Percentiles rank a stretch among this genome's conserved stretches.
These are phyloP conservation scores for Lithobates pipiens DNA, from an alignment of 2,797 vertebrate species.

Conservation along the genomic window DNA sequence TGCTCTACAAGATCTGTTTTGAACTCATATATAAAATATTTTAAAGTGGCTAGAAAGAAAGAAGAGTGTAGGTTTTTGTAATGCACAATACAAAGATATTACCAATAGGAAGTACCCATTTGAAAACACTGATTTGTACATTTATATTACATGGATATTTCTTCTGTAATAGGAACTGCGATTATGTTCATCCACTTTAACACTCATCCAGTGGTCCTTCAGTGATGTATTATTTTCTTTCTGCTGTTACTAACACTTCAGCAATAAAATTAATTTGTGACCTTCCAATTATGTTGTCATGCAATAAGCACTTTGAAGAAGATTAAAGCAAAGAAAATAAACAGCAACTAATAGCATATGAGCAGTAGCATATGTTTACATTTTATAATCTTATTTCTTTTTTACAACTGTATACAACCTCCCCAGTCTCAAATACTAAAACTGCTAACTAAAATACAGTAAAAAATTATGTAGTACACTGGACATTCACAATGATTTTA, in stretches of 20 bases:
- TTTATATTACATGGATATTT: neutral
- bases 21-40: neutral
- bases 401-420: slow-evolving; percentile 15
- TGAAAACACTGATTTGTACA: neutral
- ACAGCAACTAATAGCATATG: slow-evolving; percentile 41
- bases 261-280: slow-evolving; percentile 51
- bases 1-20: too few species aligned
- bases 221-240: neutral
- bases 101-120: neutral
- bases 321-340: slow-evolving; percentile 54
- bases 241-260: neutral
- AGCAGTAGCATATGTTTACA: neutral
- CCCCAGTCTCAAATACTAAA: neutral
- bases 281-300: slow-evolving; percentile 60
- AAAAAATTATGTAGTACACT: slow-evolving; percentile 7
- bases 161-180: neutral
- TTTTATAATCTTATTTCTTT: slow-evolving; percentile 1
- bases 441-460: neutral
- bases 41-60: neutral
- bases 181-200: neutral
- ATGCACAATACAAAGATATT: neutral
- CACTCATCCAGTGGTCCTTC: neutral
- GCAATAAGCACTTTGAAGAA: slow-evolving; percentile 58
- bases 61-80: neutral
- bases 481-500: slow-evolving; percentile 6